Evolutionary conservation across 2,888 invertebrate species (phyloP), one percentile per base, ranked within the genome.

Genomic region (Hirtodrosophila cameraria): DNA sequence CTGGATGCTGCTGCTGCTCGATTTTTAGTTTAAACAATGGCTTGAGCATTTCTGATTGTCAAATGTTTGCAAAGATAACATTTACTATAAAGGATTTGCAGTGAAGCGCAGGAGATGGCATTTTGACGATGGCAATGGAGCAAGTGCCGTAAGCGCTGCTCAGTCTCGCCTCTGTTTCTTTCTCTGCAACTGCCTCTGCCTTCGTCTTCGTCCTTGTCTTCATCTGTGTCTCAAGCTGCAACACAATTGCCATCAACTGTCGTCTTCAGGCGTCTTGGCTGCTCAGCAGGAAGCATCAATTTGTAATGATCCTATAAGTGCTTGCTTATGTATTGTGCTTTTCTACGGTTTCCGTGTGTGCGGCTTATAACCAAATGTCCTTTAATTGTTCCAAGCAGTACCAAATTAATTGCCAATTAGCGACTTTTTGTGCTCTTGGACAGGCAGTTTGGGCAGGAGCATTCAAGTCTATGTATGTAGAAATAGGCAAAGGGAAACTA

Each of bases 1-100:
- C 38, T 18, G 42, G 18, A 23, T 54, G 50, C 49, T 54, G 50
- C 49, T 71, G 61, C 57, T 67, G 75, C 82, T 82, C 80, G 81
- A 82, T 82, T 82, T 85, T 82, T 83, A 80, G 61, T 86, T 86
- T 86, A 83, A 83, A 83, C 82, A 83, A 83, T 77, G 75, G 86
- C 83, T 83, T 63, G 85, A 84, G 70, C 82, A 84, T 82, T 80
- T 83, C 73, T 83, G 82, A 83, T 83, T 83, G 82, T 86, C 84
- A 83, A 83, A 83, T 86, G 82, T 83, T 83, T 86, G 84, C 84
- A 61, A 58, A 77, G 82, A 86, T 86, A 83, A 83, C 82, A 83
- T 86, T 83, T 86, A 82, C 80, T 61, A 75, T 85, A 45, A 63
- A 58, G 70, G 82, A 82, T 81, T 81, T 75, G 69, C 70, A 78